Evolutionary conservation across 2,113 vertebrate species (phyloP).

Genomic region (human): DNA sequence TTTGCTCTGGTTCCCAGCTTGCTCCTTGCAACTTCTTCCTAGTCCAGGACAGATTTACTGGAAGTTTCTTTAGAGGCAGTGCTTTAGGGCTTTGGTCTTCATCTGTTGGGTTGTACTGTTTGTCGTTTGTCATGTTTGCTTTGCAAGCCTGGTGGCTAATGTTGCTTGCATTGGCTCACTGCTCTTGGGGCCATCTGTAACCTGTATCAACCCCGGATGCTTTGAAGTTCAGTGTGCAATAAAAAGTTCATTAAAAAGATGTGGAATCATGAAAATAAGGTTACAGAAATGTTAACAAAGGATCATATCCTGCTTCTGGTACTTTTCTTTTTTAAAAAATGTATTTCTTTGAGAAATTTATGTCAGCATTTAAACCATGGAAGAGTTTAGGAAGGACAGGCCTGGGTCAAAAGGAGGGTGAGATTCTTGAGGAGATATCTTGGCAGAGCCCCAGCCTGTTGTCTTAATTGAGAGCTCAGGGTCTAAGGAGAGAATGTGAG

Average conservation of each 20-base stretch:
- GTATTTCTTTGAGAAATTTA: constrained; percentile 61
- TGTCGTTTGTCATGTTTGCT: neutral
- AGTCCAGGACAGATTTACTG: neutral
- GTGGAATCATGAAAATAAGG: constrained; percentile 60
- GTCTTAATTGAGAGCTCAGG: constrained; percentile 12
- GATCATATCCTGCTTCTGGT: constrained; percentile 67
- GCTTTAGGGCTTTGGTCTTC: neutral
- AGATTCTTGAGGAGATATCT: constrained; percentile 26
- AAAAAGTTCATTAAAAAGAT: constrained; percentile 70
- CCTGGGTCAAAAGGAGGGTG: constrained; percentile 56
- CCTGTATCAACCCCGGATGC: neutral
- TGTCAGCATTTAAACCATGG: constrained; percentile 52
- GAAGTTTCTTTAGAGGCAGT: neutral
- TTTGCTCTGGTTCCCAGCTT: neutral
- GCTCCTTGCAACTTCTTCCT: neutral
- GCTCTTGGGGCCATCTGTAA: neutral
- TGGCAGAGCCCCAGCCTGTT: constrained; percentile 40
- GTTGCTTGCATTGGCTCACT: neutral
- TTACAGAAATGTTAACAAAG: constrained; percentile 68
- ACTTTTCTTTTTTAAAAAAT: neutral
- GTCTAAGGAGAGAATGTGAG: neutral
- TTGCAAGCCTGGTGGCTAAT: neutral
- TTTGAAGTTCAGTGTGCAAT: constrained; percentile 65
- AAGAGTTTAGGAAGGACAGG: constrained; percentile 52
- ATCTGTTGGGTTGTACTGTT: accelerated